These are phyloP conservation scores for Genyomyrus donnyi DNA, from an alignment of 2,113 vertebrate species.

Conservation along the genomic window DNA sequence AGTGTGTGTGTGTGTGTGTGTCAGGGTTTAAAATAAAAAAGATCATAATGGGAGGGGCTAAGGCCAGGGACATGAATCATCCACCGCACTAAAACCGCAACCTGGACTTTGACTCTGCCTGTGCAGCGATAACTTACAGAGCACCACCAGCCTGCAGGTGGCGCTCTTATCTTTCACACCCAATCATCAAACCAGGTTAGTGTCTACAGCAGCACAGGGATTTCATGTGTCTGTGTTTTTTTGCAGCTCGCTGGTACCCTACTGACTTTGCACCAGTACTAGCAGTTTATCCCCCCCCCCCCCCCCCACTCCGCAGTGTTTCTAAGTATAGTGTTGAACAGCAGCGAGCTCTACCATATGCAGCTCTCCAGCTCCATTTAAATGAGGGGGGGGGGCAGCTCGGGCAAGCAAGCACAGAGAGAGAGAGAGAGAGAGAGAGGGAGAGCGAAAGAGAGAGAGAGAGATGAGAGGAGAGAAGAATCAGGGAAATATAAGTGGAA, in stretches of 20 bases:
- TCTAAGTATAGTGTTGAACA: constrained; percentile 76
- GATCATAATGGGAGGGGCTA: constrained; percentile 7
- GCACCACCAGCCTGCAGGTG: background rate
- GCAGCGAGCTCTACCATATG: constrained; percentile 64
- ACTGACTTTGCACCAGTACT: constrained; percentile 40
- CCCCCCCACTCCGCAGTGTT: constrained; percentile 46
- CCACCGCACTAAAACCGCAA: background rate
- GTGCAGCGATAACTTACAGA: background rate
- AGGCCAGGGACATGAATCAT: constrained; percentile 11
- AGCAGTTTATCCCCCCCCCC: constrained; percentile 31
- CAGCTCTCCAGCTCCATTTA: constrained; percentile 65
- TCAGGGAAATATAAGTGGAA: constrained; percentile 64
- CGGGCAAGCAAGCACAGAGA: constrained; percentile 29
- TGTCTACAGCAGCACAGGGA: constrained; percentile 31
- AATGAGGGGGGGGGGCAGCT: constrained; percentile 37
- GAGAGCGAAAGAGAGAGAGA: constrained; percentile 32
- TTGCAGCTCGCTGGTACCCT: constrained; percentile 31
- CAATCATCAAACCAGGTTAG: constrained; percentile 40
- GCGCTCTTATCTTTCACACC: constrained; percentile 22
- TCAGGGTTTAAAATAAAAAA: constrained; percentile 7
- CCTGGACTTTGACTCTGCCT: background rate
- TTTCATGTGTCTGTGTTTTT: constrained; percentile 28
- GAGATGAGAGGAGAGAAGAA: constrained; percentile 38
- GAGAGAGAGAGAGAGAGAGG: constrained; percentile 16
- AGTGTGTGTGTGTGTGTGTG: background rate